Percentiles rank a stretch among this genome's conserved stretches.
Conservation (phyloP, 1,140 invertebrate genomes). For the Zaprionus tsacasi region DNA sequence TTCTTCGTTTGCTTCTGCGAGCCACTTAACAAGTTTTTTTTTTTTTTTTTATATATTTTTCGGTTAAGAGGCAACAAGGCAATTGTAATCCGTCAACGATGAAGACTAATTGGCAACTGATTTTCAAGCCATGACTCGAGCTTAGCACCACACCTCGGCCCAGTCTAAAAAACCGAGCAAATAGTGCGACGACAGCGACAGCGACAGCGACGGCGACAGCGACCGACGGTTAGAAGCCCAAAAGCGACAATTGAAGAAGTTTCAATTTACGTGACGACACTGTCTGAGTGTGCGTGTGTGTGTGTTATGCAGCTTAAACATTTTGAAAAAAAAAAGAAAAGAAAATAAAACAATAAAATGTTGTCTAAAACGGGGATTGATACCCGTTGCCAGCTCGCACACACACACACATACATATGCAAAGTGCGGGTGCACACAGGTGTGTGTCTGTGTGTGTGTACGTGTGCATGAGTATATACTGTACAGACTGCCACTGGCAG, state of each 20-base stretch:
- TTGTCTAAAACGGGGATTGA: conserved; percentile 67
- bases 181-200: conserved; percentile 24
- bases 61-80: conserved; percentile 40
- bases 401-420: conserved; percentile 32
- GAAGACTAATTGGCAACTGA: conserved; percentile 84
- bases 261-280: conserved; percentile 64
- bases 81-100: conserved; percentile 79
- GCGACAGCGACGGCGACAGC: conserved; percentile 10
- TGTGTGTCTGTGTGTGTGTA: conserved; percentile 2
- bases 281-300: conserved; percentile 15
- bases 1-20: conserved; percentile 22
- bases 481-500: conserved; percentile 59
- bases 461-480: conserved; percentile 20
- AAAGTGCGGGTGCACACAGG: conserved; percentile 66
- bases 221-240: conserved; percentile 43
- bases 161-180: conserved; percentile 38
- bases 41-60: background rate
- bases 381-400: conserved; percentile 64
- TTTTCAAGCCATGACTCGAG: conserved; percentile 67
- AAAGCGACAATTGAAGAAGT: conserved; percentile 76
- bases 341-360: conserved; percentile 51
- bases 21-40: conserved; percentile 62
- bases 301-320: conserved; percentile 39
- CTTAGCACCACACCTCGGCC: conserved; percentile 83
- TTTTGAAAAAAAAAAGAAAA: conserved; percentile 25